phyloP scores from a whole-genome alignment of 2,888 invertebrate species.

The Flexamia atlantica region DNA sequence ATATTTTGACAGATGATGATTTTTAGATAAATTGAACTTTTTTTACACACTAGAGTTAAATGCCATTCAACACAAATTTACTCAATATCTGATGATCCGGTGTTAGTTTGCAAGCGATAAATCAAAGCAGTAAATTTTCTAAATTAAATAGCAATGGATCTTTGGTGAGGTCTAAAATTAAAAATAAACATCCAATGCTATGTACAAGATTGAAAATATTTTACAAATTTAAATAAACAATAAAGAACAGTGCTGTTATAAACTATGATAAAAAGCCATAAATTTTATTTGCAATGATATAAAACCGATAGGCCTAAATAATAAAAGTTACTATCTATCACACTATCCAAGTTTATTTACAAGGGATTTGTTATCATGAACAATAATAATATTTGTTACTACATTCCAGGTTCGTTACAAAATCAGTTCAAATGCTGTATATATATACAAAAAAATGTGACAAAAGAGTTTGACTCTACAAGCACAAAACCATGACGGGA shows the following conservation, averaged over 20 bases:
- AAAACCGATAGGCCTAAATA: constrained; percentile 7
- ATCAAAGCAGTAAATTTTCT: constrained; percentile 19
- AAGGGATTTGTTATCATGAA: neutral
- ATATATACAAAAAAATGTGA: constrained; percentile 30
- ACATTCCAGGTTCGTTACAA: constrained; percentile 18
- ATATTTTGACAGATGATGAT: neutral
- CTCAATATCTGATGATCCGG: neutral
- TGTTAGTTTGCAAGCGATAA: constrained; percentile 24
- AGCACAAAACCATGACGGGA: constrained; percentile 9
- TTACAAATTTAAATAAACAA: constrained; percentile 7
- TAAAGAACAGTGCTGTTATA: neutral
- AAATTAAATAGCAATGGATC: constrained; percentile 21
- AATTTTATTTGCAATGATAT: neutral
- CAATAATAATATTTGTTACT: constrained; percentile 35
- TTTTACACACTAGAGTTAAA: constrained; percentile 10
- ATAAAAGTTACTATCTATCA: neutral
- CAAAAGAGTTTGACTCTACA: constrained; percentile 30
- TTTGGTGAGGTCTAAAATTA: neutral
- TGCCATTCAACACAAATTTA: constrained; percentile 14
- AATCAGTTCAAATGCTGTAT: constrained; percentile 27
- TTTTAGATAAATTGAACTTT: neutral
- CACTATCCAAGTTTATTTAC: constrained; percentile 30
- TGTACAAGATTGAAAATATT: constrained; percentile 1
- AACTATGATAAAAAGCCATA: neutral
- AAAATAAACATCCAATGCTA: constrained; percentile 10